These are phyloP conservation scores for Rhinolophus ferrumequinum DNA, from an alignment of 2,113 vertebrate species.

Conservation along the genomic window DNA sequence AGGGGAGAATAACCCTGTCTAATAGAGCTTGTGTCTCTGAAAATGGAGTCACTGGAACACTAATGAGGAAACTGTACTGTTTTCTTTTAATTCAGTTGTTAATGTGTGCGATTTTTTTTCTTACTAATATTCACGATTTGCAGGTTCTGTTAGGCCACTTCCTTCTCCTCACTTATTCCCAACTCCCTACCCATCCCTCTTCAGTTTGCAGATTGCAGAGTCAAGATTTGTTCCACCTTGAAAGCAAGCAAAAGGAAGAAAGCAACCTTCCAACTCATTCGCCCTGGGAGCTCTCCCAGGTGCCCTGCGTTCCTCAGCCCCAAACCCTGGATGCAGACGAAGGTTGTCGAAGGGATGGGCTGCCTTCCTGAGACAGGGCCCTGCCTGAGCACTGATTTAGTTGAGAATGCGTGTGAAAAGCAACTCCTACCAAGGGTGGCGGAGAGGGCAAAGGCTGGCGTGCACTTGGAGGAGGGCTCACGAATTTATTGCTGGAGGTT, in stretches of 20 bases:
- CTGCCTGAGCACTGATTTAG: not conserved
- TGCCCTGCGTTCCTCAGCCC: conserved; percentile 47
- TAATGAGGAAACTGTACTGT: conserved; percentile 84
- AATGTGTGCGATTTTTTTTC: conserved; percentile 87
- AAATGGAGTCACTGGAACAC: conserved; percentile 82
- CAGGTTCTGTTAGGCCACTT: conserved; percentile 82
- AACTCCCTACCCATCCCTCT: conserved; percentile 77
- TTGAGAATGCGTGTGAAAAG: not conserved
- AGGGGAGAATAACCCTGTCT: conserved; percentile 82
- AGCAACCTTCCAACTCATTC: conserved; percentile 67
- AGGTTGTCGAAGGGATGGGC: not conserved
- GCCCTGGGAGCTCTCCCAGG: conserved; percentile 29
- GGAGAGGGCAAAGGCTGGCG: not conserved
- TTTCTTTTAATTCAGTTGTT: conserved; percentile 87
- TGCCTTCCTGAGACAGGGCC: conserved; percentile 48
- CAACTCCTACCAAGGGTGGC: conserved; percentile 36
- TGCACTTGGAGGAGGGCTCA: conserved; percentile 51
- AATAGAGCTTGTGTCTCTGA: conserved; percentile 81
- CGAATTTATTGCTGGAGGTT: conserved; percentile 27
- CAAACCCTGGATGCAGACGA: conserved; percentile 61
- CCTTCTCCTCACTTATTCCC: conserved; percentile 51
- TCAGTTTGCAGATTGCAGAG: conserved; percentile 83
- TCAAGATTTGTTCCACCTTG: conserved; percentile 80
- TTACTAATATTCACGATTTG: conserved; percentile 87
- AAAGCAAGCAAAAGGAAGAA: conserved; percentile 78